Base-by-base conservation (phyloP, 53 echinoderm and acorn worm species). In the Henricia sp. region DNA sequence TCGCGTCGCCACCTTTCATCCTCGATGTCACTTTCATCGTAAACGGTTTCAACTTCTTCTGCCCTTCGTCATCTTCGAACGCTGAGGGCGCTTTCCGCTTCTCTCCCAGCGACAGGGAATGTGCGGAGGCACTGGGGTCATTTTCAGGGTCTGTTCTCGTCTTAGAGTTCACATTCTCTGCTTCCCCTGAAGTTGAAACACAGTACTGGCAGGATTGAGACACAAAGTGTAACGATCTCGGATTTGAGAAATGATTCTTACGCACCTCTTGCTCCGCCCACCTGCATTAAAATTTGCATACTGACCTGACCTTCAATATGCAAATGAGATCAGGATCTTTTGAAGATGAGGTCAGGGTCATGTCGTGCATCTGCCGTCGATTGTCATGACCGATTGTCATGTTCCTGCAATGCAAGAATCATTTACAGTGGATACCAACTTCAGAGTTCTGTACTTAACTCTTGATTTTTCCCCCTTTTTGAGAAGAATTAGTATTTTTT, bases 121-220 rank as follows among this genome's bases (percentile, higher is more conserved):
- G 13, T 16, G 48, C 63, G 46, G 65, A 50, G 30, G 48, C 80
- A 80, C 50, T 64, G 58, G 27, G 80, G 64, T 42, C 59, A 30
- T 58, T 76, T 59, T 76, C 76, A 38, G 80, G 80, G 80, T 48
- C 63, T 28, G 80, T 41, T 17, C 28, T 41, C 40, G n/a, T 80
- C 80, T 80, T 64, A 64, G 48, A 57, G 80, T 80, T 80, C 33
- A 50, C 63, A 43, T 20, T 62, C 63, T 80, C 64, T 48, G 48
- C 13, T 48, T 63, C 64, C 80, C 80, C 80, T 80, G 80, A 80
- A 46, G 80, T 80, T 80, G 46, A 80, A 80, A 80, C 80, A 80
- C 21, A 80, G 80, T 63, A 80, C 80, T 80, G 80, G 46, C 80
- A 80, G 26, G 64, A n/a, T 80, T 80, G 58, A 80, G 62, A 80